A percentile compares a stretch with the other conserved stretches of the same genome.
phyloP scores from a whole-genome alignment of 2,797 vertebrate genomes.

The Muscicapa striata region DNA sequence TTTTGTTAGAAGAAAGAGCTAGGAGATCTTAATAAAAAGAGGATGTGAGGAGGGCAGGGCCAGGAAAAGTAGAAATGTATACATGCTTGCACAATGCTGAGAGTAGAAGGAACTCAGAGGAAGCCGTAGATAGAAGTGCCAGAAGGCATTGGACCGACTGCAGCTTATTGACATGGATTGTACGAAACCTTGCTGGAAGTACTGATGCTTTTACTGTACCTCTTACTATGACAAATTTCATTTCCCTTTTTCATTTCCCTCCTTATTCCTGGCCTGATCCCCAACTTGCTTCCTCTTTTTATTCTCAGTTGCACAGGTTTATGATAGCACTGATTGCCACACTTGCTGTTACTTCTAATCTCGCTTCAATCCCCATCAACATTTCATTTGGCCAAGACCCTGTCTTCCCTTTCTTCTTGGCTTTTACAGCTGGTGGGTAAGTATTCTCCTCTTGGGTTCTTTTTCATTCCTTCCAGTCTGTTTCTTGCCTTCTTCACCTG shows the following conservation, averaged over 20 bases:
- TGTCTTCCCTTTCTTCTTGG: neutral
- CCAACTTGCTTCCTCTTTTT: neutral
- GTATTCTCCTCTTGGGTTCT: neutral
- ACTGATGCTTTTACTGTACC: neutral
- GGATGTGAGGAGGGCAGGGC: slow-evolving; percentile 6
- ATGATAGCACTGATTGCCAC: neutral
- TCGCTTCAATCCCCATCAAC: neutral
- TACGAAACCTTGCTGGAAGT: neutral
- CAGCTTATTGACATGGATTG: neutral
- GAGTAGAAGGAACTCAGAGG: neutral
- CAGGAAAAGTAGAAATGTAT: neutral
- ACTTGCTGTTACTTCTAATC: neutral
- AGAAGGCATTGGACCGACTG: neutral
- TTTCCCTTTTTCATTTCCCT: slow-evolving; percentile 52
- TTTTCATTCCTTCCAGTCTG: neutral
- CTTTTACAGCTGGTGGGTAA: neutral
- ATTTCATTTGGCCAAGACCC: neutral
- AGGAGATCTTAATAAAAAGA: neutral
- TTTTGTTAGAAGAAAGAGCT: neutral
- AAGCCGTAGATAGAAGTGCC: neutral
- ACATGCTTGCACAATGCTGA: neutral
- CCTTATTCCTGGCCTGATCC: neutral
- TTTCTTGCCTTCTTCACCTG: neutral
- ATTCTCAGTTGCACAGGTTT: neutral
- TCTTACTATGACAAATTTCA: neutral